Evolutionary conservation across 2,888 invertebrate genomes (phyloP), one percentile per base, ranked within the genome.

Genomic region (Xestia rhomboidea): DNA sequence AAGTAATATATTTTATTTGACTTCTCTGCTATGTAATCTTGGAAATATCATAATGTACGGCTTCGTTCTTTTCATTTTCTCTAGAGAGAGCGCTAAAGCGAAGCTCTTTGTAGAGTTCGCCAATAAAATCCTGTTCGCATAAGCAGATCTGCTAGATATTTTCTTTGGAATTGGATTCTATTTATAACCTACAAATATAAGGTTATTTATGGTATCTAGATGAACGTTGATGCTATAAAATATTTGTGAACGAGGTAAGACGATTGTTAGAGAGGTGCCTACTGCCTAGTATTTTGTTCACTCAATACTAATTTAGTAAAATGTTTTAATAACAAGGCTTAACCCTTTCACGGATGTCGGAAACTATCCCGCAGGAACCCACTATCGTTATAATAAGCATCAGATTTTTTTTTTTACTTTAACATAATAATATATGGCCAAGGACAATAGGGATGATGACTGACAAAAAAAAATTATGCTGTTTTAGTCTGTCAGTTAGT

Each of bases 91-190:
- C 54, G 62, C 38, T 46, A 38, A 63, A 81, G n/a, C 68, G n/a
- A 63, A 81, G 49, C 66, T 77, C 77, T 84, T 79, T 82, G 71
- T 82, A 60, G 68, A 69, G 57, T 79, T 81, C 66, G 51, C 67
- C 66, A 60, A 76, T 46, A 76, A 81, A 81, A 75, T 78, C 71
- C 67, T 78, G 74, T 82, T 72, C 77, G 68, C 66, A 76, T 85
- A 83, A 79, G 68, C 78, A 80, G 64, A 82, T 79, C 41, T 60
- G 73, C 38, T 78, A 64, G 74, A 80, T 83, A 80, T 81, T 79
- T 82, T 79, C 54, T 27, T 73, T 60, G 41, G 63, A 76, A 88
- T 81, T 80, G 87, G 78, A 81, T 86, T 77, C 46, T 41, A 30
- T 77, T 70, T 66, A 74, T 84, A 79, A 70, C 5, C 49, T 74